phyloP scores from a whole-genome alignment of 1,140 invertebrate genomes.

The Bombus impatiens region DNA sequence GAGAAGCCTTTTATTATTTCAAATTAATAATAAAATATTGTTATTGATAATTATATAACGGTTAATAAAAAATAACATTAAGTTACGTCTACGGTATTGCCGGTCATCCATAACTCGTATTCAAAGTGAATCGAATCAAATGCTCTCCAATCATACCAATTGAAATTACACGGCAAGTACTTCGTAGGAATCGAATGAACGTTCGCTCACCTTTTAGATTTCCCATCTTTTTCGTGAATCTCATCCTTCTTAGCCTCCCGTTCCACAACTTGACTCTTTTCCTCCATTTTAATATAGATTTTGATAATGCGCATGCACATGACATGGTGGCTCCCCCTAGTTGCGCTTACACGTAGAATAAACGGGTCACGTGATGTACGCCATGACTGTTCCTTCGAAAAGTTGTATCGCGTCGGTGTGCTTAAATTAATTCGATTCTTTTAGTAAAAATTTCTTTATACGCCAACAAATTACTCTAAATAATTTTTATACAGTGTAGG shows the following conservation, averaged over 20 bases:
- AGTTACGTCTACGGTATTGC: constrained; percentile 9
- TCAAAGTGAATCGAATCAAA: neutral
- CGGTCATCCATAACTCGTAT: constrained; percentile 15
- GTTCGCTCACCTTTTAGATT: constrained; percentile 74
- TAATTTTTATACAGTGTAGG: neutral
- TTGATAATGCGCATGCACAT: constrained; percentile 57
- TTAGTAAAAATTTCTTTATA: neutral
- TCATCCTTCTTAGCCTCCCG: constrained; percentile 77
- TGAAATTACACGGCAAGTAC: neutral
- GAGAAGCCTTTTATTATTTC: neutral
- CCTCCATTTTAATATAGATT: constrained; percentile 82
- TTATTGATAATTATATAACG: constrained; percentile 23
- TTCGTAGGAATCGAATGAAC: neutral
- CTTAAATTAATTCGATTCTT: neutral
- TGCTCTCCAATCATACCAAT: no score
- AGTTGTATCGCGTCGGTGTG: no score
- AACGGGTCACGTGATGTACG: constrained; percentile 7
- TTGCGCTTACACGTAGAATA: neutral
- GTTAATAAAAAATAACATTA: neutral
- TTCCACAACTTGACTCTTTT: constrained; percentile 77
- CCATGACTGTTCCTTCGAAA: neutral
- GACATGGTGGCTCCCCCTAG: constrained; percentile 42
- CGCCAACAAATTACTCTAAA: accelerated
- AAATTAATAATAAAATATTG: neutral
- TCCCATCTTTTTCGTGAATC: constrained; percentile 77